Evolutionary conservation across 37 sponge, comb jelly and placozoan species (phyloP).

Genomic region (Aplysina aerophoba): DNA sequence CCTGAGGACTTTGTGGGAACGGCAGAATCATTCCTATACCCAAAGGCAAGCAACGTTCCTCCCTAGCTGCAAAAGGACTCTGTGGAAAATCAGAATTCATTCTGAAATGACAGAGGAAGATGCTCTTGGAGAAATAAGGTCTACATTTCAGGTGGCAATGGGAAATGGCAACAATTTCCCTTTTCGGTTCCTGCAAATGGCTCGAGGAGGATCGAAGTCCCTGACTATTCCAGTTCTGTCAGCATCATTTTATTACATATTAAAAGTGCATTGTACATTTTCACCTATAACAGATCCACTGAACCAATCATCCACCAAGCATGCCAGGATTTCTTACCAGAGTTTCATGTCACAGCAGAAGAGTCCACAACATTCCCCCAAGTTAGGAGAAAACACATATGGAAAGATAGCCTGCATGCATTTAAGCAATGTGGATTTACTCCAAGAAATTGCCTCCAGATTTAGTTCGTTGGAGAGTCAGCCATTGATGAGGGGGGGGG

Average conservation of each 20-base stretch:
- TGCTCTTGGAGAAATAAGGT: slow-evolving; percentile 26
- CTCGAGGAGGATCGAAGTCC: too few species aligned
- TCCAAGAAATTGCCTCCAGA: slow-evolving; percentile 9
- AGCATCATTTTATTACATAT: too few species aligned
- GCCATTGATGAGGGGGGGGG: background rate
- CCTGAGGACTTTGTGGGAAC: slow-evolving; percentile 25
- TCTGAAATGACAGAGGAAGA: slow-evolving; percentile 49
- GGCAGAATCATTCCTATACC: slow-evolving; percentile 26
- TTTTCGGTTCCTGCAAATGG: too few species aligned
- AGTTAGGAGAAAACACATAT: slow-evolving; percentile 20
- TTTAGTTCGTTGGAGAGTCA: slow-evolving; percentile 14
- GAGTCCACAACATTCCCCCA: slow-evolving; percentile 22
- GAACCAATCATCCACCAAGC: slow-evolving; percentile 20
- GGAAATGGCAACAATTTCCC: slow-evolving; percentile 33
- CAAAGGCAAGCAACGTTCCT: slow-evolving; percentile 30
- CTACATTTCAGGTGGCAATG: slow-evolving; percentile 55
- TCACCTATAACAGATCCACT: background rate
- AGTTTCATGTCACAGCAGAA: slow-evolving; percentile 19
- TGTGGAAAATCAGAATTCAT: slow-evolving; percentile 31
- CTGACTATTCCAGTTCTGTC: too few species aligned
- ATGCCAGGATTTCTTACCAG: slow-evolving; percentile 15
- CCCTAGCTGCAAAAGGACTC: slow-evolving; percentile 33
- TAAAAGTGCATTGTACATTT: too few species aligned
- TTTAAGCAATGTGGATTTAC: slow-evolving; percentile 9
- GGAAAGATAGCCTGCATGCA: slow-evolving; percentile 20